Evolutionary conservation across 2,797 vertebrate genomes (phyloP).

Genomic region (Bradypodion ventrale): DNA sequence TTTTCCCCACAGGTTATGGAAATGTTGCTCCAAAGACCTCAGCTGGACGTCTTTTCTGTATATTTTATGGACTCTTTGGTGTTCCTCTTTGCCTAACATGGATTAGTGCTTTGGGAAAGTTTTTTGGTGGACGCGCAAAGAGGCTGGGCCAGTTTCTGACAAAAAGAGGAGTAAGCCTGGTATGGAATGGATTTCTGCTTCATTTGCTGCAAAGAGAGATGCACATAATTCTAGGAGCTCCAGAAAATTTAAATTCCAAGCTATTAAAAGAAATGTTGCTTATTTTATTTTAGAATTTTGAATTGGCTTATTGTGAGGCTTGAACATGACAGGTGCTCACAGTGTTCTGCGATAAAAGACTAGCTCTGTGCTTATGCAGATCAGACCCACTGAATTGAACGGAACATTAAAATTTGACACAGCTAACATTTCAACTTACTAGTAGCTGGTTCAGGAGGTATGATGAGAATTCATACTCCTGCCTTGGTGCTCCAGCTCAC

Average conservation of each 20-base stretch:
- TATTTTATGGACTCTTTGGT: slow-evolving; percentile 98
- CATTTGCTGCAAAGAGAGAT: slow-evolving; percentile 5
- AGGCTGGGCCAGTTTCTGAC: slow-evolving; percentile 93
- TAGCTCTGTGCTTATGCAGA: too few relatives aligned
- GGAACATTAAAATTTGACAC: too few relatives aligned
- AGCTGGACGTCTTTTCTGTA: slow-evolving; percentile 91
- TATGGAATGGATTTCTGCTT: slow-evolving; percentile 67
- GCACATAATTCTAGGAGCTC: slow-evolving; percentile 12
- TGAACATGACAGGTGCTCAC: neutral
- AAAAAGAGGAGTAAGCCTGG: slow-evolving; percentile 92
- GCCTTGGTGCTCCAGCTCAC: too few relatives aligned
- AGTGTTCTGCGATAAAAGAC: neutral
- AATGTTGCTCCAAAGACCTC: slow-evolving; percentile 96
- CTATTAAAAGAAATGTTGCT: neutral
- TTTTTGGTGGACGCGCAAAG: slow-evolving; percentile 97
- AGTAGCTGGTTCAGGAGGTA: too few relatives aligned
- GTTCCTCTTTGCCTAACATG: slow-evolving; percentile 96
- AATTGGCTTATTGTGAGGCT: neutral
- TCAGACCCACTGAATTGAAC: too few relatives aligned
- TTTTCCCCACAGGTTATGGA: slow-evolving; percentile 85
- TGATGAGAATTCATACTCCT: too few relatives aligned
- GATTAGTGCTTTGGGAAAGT: slow-evolving; percentile 98
- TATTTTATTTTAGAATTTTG: neutral
- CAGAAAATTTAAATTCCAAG: neutral
- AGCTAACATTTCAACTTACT: too few relatives aligned